Evolutionary conservation across 2,797 vertebrate genomes (phyloP).

Genomic region (Scolopax rusticola): DNA sequence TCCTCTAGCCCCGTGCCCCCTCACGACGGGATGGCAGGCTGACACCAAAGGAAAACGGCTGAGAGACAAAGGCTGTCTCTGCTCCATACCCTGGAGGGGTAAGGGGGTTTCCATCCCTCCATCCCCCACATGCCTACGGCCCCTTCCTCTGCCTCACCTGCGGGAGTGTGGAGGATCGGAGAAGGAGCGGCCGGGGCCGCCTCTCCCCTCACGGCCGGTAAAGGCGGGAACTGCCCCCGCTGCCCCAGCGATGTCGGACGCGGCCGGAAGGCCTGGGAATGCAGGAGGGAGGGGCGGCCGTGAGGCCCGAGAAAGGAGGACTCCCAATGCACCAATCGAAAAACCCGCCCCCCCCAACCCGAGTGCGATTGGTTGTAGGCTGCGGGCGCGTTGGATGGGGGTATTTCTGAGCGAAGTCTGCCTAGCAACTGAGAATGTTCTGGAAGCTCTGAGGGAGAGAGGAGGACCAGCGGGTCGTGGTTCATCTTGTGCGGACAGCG

Average conservation of each 20-base stretch:
- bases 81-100: too few species aligned
- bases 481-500: rapidly evolving
- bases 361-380: background rate
- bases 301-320: background rate
- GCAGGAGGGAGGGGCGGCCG: rapidly evolving
- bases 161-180: rapidly evolving
- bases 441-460: rapidly evolving
- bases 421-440: background rate
- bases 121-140: rapidly evolving
- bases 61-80: too few species aligned
- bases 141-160: background rate
- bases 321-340: background rate
- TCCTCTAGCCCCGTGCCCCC: background rate
- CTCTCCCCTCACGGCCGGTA: rapidly evolving
- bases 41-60: rapidly evolving
- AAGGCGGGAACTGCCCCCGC: rapidly evolving
- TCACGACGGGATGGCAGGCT: background rate
- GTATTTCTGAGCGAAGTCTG: rapidly evolving
- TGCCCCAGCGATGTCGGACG: rapidly evolving
- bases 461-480: rapidly evolving
- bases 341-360: rapidly evolving
- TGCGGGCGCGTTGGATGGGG: rapidly evolving
- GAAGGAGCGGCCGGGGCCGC: rapidly evolving
- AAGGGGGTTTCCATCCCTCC: background rate
- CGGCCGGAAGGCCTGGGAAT: rapidly evolving